These are phyloP conservation scores for Hypocryptadius cinnamomeus DNA, from an alignment of 2,113 vertebrate genomes.

Conservation along the genomic window DNA sequence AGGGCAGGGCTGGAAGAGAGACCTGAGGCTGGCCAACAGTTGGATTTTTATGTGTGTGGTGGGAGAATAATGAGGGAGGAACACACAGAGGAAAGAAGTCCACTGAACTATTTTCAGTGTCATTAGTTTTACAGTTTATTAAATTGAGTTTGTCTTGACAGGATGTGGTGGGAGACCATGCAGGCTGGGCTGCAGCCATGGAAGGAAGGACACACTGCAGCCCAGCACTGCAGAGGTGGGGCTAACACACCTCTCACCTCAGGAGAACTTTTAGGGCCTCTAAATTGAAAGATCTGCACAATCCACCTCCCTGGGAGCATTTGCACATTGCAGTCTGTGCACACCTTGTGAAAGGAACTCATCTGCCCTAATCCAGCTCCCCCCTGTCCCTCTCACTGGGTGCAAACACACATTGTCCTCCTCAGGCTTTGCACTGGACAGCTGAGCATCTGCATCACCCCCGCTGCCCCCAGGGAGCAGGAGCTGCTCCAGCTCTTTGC, in stretches of 20 bases:
- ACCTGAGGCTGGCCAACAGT: not conserved
- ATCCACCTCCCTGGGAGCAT: not conserved
- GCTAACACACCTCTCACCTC: not conserved
- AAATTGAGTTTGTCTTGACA: not conserved
- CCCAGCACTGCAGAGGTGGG: not conserved
- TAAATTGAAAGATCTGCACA: not conserved
- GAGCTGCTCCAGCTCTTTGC: not conserved
- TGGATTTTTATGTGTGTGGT: not conserved
- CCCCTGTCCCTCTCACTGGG: not conserved
- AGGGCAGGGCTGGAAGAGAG: not conserved
- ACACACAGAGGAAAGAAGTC: not conserved
- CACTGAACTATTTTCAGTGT: not conserved
- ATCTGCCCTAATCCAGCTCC: not conserved
- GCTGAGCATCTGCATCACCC: not conserved
- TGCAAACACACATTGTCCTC: not conserved
- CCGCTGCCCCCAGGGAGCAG: rapidly evolving
- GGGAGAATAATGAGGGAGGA: not conserved
- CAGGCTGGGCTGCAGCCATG: not conserved
- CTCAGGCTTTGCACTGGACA: not conserved
- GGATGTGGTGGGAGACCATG: rapidly evolving
- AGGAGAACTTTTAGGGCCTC: not conserved
- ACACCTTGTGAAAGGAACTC: not conserved
- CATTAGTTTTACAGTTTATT: not conserved
- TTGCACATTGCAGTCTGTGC: not conserved
- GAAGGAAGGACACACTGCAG: not conserved